Evolutionary conservation across 2,113 vertebrate genomes (phyloP), one percentile per base, ranked within the genome.

Genomic region (Thunnus thynnus): DNA sequence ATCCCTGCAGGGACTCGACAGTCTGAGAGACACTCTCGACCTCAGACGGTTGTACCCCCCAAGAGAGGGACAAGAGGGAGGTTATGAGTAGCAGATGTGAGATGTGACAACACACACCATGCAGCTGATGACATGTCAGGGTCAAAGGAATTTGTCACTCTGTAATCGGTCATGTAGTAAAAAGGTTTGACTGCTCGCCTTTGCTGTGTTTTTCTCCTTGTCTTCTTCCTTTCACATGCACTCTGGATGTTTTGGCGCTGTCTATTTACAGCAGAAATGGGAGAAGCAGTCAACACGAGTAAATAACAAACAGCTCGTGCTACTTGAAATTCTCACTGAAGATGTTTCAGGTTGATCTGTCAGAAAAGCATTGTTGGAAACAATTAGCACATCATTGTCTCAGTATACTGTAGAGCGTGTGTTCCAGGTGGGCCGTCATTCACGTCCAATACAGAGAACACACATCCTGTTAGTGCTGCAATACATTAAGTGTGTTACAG

Each of bases 1-100:
- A 74, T 62, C 30, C 67, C 67, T 47, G 51, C 66, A 58, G 74
- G 41, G 54, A 51, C 8, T 30, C 41, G 0, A 66, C 61, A 52
- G 64, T 54, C 71, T 60, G 60, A 76, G 54, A 74, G 80, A 55
- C 25, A 2, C 46, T 50, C 70, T 20, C 25, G 58, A 63, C 44
- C 68, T 72, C 75, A 46, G 48, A 84, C 78, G 66, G 71, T 69
- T 76, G 57, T 36, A 69, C n/a, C 58, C 61, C 50, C 70, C 3
- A 10, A 67, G 25, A 79, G 64, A 68, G 52, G 68, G 82, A 76
- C 80, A 57, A 50, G 72, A 16, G 17, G 46, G 57, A 76, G 76
- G 62, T 76, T 88, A 88, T 91, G 48, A 83, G 73, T 48, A 79
- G 80, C 89, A 92, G 88, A 93, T 92, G 90, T 87, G 69, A 89